Conservation (phyloP, 30 jellyfish, hydroid and myxozoan genomes). For the Cassiopea xamachana region DNA sequence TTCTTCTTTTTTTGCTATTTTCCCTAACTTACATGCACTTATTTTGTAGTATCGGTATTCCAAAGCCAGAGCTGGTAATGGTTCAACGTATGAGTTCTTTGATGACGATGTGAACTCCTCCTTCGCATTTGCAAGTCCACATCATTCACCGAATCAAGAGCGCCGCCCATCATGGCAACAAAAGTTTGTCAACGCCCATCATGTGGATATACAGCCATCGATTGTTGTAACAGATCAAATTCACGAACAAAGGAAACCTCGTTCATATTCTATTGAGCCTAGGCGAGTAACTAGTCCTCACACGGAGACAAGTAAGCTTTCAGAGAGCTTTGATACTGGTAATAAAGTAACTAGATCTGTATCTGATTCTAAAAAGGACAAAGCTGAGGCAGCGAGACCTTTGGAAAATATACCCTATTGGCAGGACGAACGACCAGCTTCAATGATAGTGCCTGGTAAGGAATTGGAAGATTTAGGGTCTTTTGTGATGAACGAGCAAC, state of each 20-base stretch:
- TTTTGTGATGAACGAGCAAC: constrained; percentile 42
- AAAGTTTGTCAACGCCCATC: constrained; percentile 6
- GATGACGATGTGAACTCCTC: constrained; percentile 75
- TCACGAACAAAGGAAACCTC: constrained; percentile 46
- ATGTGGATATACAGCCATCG: constrained; percentile 58
- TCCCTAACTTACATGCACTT: not conserved
- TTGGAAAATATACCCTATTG: constrained; percentile 11
- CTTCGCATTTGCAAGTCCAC: constrained; percentile 52
- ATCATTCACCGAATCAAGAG: constrained; percentile 75
- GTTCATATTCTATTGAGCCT: constrained; percentile 71
- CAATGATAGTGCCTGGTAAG: constrained; percentile 67
- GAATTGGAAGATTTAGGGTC: constrained; percentile 45
- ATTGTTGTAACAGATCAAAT: constrained; percentile 61
- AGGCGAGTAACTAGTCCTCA: constrained; percentile 74
- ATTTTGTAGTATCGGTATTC: constrained; percentile 65
- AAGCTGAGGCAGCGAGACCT: constrained; percentile 22
- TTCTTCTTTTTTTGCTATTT: not conserved
- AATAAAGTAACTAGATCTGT: constrained; percentile 61
- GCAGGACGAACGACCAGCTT: constrained; percentile 67
- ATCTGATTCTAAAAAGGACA: constrained; percentile 65
- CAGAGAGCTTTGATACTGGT: constrained; percentile 65
- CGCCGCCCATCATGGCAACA: constrained; percentile 78
- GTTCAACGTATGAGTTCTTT: constrained; percentile 93
- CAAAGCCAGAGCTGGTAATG: constrained; percentile 88
- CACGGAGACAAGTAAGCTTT: constrained; percentile 25